Evolutionary conservation across 2,113 vertebrate species (phyloP).

Genomic region (Cyphomyrus discorhynchus): DNA sequence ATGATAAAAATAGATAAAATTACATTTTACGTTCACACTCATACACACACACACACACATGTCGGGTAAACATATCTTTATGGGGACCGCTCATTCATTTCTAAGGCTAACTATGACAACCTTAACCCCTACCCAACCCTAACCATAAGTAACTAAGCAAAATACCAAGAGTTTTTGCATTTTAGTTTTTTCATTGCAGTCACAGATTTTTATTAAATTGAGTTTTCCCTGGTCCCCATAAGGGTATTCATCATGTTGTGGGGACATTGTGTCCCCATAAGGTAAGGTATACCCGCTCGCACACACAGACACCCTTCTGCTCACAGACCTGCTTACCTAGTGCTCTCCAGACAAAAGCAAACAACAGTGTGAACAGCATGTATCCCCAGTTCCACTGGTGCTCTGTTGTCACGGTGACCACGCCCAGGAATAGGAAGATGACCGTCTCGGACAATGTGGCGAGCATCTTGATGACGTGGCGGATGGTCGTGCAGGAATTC

Average conservation of each 20-base stretch:
- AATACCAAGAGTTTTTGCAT: too few species aligned
- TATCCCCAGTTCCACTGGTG: conserved; percentile 97
- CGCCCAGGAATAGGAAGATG: conserved; percentile 97
- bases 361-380: conserved; percentile 83
- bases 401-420: conserved; percentile 86
- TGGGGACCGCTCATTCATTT: too few species aligned
- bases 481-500: conserved; percentile 89
- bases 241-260: too few species aligned
- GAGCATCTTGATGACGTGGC: conserved; percentile 93
- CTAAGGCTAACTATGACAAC: too few species aligned
- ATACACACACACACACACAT: background rate
- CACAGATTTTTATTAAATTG: too few species aligned
- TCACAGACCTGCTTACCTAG: conserved; percentile 58
- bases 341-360: conserved; percentile 84
- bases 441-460: conserved; percentile 91
- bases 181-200: too few species aligned
- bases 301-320: conserved; percentile 8
- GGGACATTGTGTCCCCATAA: too few species aligned
- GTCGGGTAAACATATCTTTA: background rate
- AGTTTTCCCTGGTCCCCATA: too few species aligned
- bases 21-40: background rate
- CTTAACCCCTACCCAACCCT: too few species aligned
- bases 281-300: too few species aligned
- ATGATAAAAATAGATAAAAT: background rate
- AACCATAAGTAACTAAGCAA: too few species aligned